phyloP scores from a whole-genome alignment of 1,140 invertebrate species.

The Dinothrombium tinctorium region DNA sequence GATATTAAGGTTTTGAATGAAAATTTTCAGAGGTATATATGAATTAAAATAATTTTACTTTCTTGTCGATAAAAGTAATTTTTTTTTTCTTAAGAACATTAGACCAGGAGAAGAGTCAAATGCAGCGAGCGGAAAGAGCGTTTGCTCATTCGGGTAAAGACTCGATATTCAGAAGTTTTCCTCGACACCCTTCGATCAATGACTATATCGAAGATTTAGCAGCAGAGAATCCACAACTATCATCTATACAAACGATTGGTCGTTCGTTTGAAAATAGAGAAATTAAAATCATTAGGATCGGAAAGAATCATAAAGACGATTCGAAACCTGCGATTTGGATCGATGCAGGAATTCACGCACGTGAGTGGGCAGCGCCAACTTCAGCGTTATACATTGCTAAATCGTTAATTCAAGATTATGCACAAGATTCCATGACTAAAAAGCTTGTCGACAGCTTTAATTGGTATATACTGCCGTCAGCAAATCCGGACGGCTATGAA shows the following conservation, averaged over 20 bases:
- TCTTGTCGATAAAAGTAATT: too few species aligned
- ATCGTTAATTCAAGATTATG: slow-evolving; percentile 27
- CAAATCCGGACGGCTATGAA: slow-evolving; percentile 45
- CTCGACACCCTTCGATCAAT: not conserved
- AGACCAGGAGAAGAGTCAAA: too few species aligned
- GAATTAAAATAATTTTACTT: too few species aligned
- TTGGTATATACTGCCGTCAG: slow-evolving; percentile 22
- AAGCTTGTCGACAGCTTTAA: slow-evolving; percentile 15
- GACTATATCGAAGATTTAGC: not conserved
- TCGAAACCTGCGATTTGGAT: slow-evolving; percentile 32
- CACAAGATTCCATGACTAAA: not conserved
- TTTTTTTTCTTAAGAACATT: too few species aligned
- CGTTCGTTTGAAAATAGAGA: slow-evolving; percentile 19
- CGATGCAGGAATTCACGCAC: slow-evolving; percentile 40
- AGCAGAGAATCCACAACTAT: not conserved
- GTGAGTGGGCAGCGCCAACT: slow-evolving; percentile 50
- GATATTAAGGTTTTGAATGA: too few species aligned
- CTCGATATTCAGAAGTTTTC: too few species aligned
- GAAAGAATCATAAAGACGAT: not conserved
- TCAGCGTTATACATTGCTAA: slow-evolving; percentile 41
- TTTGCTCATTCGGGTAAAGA: too few species aligned
- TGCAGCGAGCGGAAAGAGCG: too few species aligned
- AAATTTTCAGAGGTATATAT: too few species aligned
- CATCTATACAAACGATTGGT: slow-evolving; percentile 18
- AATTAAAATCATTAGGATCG: not conserved